phyloP scores from a whole-genome alignment of 2,113 vertebrate species.

The Rynchops niger region DNA sequence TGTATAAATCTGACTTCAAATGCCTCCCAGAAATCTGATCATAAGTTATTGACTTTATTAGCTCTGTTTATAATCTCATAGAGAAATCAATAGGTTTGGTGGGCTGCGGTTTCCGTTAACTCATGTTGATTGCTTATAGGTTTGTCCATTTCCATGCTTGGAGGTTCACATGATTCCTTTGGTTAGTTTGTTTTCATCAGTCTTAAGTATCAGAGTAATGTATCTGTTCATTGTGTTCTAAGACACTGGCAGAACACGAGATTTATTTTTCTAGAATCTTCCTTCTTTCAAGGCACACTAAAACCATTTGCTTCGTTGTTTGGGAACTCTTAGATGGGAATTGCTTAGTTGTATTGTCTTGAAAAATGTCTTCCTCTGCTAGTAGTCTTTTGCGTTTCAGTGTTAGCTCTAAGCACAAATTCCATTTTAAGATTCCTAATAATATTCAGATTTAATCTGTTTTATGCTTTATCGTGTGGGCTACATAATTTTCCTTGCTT shows the following conservation, averaged over 20 bases:
- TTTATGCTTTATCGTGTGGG: background rate
- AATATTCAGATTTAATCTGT: background rate
- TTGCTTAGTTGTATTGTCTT: background rate
- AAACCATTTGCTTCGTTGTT: background rate
- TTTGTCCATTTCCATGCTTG: background rate
- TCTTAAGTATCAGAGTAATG: background rate
- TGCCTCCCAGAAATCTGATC: background rate
- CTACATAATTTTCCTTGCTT: background rate
- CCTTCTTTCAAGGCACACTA: background rate
- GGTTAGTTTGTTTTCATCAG: background rate
- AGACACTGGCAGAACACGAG: background rate
- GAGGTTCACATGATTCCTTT: background rate
- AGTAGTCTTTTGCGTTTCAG: background rate
- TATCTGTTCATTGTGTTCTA: background rate
- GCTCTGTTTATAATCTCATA: background rate
- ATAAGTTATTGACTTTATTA: background rate
- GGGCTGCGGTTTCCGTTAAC: background rate
- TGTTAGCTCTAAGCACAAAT: background rate
- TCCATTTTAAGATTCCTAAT: background rate
- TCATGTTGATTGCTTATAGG: background rate
- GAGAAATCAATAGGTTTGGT: background rate
- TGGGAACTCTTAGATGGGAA: background rate
- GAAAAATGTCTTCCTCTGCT: background rate
- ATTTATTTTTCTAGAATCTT: background rate
- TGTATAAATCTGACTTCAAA: background rate